A percentile compares a stretch with the other conserved stretches of the same genome.
phyloP scores from a whole-genome alignment of 2,797 vertebrate species.

The Parambassis ranga region DNA sequence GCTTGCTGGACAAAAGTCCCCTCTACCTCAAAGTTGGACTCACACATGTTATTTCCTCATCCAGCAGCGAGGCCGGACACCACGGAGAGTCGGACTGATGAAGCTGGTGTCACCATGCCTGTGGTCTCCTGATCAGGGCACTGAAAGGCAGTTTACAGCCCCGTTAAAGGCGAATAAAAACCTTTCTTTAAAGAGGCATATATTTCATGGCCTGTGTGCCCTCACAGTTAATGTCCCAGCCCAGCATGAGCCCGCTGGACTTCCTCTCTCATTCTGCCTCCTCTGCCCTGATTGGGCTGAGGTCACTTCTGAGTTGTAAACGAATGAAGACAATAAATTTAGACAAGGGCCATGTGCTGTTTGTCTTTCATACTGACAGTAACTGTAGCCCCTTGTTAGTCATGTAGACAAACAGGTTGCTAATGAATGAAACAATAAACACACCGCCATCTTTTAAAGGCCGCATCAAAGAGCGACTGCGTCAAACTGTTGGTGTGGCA shows the following conservation, averaged over 20 bases:
- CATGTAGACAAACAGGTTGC: too few species aligned
- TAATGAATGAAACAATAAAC: too few species aligned
- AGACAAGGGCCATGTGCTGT: too few species aligned
- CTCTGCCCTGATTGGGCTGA: conserved; percentile 17
- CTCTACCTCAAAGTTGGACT: conserved; percentile 23
- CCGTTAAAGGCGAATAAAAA: conserved; percentile 71
- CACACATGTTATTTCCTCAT: conserved; percentile 15
- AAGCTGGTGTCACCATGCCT: conserved; percentile 42
- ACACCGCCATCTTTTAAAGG: too few species aligned
- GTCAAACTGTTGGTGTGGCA: too few species aligned
- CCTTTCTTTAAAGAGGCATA: conserved; percentile 51
- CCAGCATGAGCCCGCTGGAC: conserved; percentile 47
- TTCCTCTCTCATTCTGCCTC: conserved; percentile 35
- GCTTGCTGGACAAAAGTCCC: conserved; percentile 68
- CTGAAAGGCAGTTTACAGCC: conserved; percentile 64
- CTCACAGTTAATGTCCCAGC: conserved; percentile 51
- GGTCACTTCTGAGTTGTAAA: conserved; percentile 24
- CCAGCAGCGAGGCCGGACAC: neutral
- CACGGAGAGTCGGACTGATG: neutral
- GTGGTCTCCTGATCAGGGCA: conserved; percentile 52
- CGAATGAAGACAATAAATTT: conserved; percentile 8
- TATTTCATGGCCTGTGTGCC: conserved; percentile 67
- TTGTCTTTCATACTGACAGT: too few species aligned
- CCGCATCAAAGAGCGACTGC: too few species aligned
- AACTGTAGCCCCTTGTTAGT: too few species aligned